Base-by-base conservation (phyloP, 2,888 invertebrate genomes). In the Onchidella celtica region DNA sequence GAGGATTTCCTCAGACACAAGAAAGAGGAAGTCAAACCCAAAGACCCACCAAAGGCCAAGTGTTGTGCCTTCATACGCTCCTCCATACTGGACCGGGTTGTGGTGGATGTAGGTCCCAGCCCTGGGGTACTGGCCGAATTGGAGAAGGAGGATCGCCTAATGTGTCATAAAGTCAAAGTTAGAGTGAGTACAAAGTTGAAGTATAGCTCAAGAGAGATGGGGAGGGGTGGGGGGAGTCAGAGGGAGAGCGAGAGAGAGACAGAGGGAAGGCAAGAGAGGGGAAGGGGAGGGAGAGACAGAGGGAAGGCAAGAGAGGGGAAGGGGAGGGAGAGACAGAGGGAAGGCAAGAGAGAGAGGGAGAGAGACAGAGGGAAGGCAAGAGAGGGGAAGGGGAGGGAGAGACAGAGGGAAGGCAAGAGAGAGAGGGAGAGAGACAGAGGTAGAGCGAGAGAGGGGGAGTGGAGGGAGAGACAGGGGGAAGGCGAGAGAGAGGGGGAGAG, bases 131-230 rank as follows among this genome's bases (percentile, higher is more conserved):
- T 98, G 93, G 92, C 85, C 94, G 38, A 94, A 94, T 86, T 93
- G 98, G 78, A 96, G 96, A 88, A 97, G 97, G 2, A 96, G 97
- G 68, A 94, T 95, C 9, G 97, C 96, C 3, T 96, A 97, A 90
- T 95, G 96, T 91, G 24, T 24, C 65, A 66, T n/a, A 66, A 24
- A n/a, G 34, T 76, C 0, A 76, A 66, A 27, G 3, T 21, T 27
- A 63, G 17, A 24, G 75, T 65, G 17, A 65, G 72, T 57, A 34
- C 3, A 32, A 9, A 11, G 36, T 66, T 11, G 32, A 3, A 14
- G 4, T 14, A 17, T 11, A 1, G 29, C 11, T 29, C 34, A 21
- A 1, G 29, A 34, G 9, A 17, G 29, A 9, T 29, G 34, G 9
- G 66, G 29, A 6, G 29, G 34, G 11, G n/a, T n/a, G n/a, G n/a